These are phyloP conservation scores for Astyanax mexicanus DNA, from an alignment of 2,797 vertebrate species.

Conservation along the genomic window DNA sequence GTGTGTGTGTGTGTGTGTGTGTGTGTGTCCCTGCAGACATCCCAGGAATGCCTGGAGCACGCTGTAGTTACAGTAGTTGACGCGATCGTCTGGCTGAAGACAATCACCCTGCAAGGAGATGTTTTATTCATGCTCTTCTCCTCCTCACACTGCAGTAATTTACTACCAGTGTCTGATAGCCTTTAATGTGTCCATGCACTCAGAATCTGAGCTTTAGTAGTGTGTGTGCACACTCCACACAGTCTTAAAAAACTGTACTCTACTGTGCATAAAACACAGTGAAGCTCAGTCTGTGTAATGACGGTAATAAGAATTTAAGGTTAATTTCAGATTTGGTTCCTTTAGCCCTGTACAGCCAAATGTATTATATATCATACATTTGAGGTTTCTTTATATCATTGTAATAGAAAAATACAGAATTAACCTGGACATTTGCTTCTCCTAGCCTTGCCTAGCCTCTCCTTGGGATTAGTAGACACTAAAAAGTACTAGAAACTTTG, in stretches of 20 bases:
- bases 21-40: neutral
- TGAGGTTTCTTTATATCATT: no score
- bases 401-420: no score
- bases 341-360: no score
- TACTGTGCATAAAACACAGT: neutral
- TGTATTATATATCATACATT: no score
- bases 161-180: neutral
- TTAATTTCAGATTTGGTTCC: no score
- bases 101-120: neutral
- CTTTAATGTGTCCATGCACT: neutral
- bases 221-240: neutral
- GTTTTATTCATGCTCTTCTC: constrained; percentile 37
- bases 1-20: no score
- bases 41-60: neutral
- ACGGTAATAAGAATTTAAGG: no score
- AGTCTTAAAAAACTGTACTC: neutral
- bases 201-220: neutral
- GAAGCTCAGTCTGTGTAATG: neutral
- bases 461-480: no score
- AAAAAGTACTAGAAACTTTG: no score
- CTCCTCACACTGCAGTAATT: constrained; percentile 16
- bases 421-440: no score
- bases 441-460: no score
- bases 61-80: neutral
- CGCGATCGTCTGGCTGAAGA: neutral